Evolutionary conservation across 2,888 invertebrate species (phyloP), one percentile per base, ranked within the genome.

Genomic region (Drosophila putrida): DNA sequence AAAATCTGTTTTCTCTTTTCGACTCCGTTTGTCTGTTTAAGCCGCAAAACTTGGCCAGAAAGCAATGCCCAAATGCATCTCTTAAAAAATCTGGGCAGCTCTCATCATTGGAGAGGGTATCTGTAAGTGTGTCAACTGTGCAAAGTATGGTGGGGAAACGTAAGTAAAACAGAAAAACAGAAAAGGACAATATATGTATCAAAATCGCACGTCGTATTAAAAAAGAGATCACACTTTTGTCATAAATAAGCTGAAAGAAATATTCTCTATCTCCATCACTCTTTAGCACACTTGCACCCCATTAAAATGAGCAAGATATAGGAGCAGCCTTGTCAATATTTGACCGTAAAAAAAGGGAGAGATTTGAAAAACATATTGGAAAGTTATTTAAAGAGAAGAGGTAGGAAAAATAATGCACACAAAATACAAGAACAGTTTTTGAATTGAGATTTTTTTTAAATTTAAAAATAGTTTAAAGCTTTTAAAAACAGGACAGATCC

Each of bases 51-150:
- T 28, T 67, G 73, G 60, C 49, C 61, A 71, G 31, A 44, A 35
- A 3, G 38, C 46, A 39, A 31, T 20, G 36, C 31, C 6, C 41
- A 61, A 31, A 27, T 9, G 28, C 58, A 47, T 11, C 47, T 55
- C 15, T 41, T 31, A 43, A 67, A 44, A 38, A 62, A 49, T 55
- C 71, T 44, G 47, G 43, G 54, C 69, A 13, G 28, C 31, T 39
- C 41, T 46, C 70, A 43, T 35, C 70, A 70, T 15, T 41, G 33
- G 9, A 2, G 20, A 35, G 49, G 33, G 49, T 25, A 60, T 46
- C 67, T 46, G 41, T 15, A 60, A 70, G 43, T 71, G 60, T 71
- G 71, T 65, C 65, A 70, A 44, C 58, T 58, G 36, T 31, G 31
- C 27, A 31, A 2, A 31, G 31, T 9, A 9, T 9, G 31, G 31